phyloP scores from a whole-genome alignment of 2,888 invertebrate species.

The Eupithecia exiguata region DNA sequence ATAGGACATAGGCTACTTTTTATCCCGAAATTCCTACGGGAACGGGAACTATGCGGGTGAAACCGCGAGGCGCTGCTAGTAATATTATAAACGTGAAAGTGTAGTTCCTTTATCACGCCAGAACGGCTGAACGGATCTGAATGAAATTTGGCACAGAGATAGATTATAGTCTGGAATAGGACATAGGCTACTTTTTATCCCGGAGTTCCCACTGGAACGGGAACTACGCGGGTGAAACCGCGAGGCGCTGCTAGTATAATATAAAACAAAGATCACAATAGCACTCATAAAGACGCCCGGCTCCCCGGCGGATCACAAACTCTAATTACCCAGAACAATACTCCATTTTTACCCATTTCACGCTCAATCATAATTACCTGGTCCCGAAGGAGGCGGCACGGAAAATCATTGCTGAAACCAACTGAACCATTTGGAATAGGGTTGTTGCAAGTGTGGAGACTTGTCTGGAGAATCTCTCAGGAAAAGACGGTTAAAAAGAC shows the following conservation, averaged over 20 bases:
- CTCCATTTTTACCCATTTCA: slow-evolving; percentile 81
- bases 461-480: neutral
- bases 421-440: slow-evolving; percentile 45
- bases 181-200: too few species aligned
- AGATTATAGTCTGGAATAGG: too few species aligned
- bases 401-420: slow-evolving; percentile 73
- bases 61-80: too few species aligned
- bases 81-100: too few species aligned
- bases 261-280: slow-evolving; percentile 20
- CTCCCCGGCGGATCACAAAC: slow-evolving; percentile 77
- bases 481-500: neutral
- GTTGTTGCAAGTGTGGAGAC: neutral
- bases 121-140: too few species aligned
- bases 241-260: neutral
- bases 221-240: neutral
- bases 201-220: too few species aligned
- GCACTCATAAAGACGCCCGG: slow-evolving; percentile 42
- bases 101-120: too few species aligned
- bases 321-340: slow-evolving; percentile 82
- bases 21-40: too few species aligned
- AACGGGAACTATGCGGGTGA: too few species aligned
- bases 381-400: slow-evolving; percentile 73
- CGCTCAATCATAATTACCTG: slow-evolving; percentile 83
- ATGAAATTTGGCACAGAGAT: too few species aligned
- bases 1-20: too few species aligned